Conservation (phyloP, 64 coral and sea anemone genomes). For the Pocillopora damicornis region DNA sequence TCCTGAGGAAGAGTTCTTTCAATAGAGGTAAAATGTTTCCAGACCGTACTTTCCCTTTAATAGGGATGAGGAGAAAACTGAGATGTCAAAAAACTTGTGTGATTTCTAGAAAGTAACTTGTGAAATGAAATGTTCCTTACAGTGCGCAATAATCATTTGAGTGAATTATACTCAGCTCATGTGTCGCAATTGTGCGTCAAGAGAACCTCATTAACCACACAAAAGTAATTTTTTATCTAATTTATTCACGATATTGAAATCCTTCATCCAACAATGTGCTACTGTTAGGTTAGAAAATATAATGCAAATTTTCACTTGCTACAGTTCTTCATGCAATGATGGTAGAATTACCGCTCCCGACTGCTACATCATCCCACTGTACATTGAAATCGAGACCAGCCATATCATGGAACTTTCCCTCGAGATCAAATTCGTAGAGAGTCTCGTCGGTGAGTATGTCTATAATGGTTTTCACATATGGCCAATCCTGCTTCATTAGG, state of each 20-base stretch:
- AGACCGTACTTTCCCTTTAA: too few species aligned
- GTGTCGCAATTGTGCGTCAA: too few species aligned
- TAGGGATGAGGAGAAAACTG: too few species aligned
- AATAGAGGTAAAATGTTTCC: too few species aligned
- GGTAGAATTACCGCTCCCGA: neutral
- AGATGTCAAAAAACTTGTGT: too few species aligned
- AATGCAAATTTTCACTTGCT: too few species aligned
- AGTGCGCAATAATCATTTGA: too few species aligned
- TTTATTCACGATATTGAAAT: neutral
- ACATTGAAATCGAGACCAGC: conserved; percentile 31
- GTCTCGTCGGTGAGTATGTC: conserved; percentile 27
- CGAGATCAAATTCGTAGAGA: conserved; percentile 57
- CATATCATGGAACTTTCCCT: conserved; percentile 61
- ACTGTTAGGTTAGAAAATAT: neutral
- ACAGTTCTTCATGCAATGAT: neutral
- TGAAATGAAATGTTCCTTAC: too few species aligned
- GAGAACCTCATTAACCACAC: too few species aligned
- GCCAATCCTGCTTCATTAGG: conserved; percentile 27
- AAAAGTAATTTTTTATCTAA: neutral
- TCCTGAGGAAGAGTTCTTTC: too few species aligned
- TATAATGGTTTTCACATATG: neutral
- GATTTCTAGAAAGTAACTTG: too few species aligned
- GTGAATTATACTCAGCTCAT: too few species aligned
- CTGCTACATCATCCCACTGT: conserved; percentile 22
- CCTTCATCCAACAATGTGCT: neutral